Base-by-base conservation (phyloP, 2,888 invertebrate genomes). In the Antheraea assamensis region DNA sequence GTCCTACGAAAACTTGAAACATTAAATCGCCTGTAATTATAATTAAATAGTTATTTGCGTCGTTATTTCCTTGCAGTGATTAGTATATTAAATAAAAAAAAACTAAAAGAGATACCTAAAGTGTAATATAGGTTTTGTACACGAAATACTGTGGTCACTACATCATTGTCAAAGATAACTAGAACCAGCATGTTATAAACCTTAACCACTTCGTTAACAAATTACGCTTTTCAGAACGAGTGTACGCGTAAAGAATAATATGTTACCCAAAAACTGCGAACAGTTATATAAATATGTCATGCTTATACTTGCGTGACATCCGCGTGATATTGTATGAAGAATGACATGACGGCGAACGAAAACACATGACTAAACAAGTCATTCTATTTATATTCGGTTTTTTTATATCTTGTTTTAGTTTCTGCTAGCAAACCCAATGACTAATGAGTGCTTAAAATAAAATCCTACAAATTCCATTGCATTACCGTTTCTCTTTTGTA, bases 301-400 rank as follows among this genome's bases (percentile, higher is more conserved):
- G 17, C 30, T 61, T 17, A 19, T 30, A 66, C 21, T 61, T 68
- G 35, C 68, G 21, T 68, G 68, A 68, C 35, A 68, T 35, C 31
- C 35, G 35, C 72, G 58, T 5, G 47, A 61, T 71, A 70, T 30
- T 75, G 76, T 42, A 19, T 68, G 77, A 74, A 75, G 81, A 35
- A 35, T 68, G 15, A 31, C 19, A 35, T 35, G 31, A 35, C 35
- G 31, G 8, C n/a, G 24, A 35, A 68, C 68, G 35, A 61, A 49
- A 72, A 72, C 66, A 72, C 72, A 52, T 68, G 72, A 72, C 72
- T 72, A 52, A 72, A 72, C 30, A 47, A 49, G 72, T 72, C 24
- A 35, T 35, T 35, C 72, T 73, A 73, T 70, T 42, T 73, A 52
- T 70, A 68, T 24, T 24, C 52, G 3, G 24, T 58, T 73, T 58